Conservation (phyloP, 1,140 invertebrate genomes). For the Pararge aegeria region DNA sequence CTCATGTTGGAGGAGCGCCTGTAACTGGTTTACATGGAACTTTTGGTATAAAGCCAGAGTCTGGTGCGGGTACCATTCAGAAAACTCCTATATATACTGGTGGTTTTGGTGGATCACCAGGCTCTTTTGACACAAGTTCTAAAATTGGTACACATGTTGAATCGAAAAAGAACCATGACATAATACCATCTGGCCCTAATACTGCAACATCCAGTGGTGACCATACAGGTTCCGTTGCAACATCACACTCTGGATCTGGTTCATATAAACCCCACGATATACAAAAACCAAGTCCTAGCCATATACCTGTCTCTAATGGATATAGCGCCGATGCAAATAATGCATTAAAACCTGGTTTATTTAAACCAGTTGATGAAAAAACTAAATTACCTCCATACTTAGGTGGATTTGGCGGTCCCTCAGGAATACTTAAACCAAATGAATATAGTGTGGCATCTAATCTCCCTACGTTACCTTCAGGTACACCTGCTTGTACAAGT, state of each 20-base stretch:
- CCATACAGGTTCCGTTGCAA: background rate
- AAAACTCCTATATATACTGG: slow-evolving; percentile 27
- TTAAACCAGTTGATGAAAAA: slow-evolving; percentile 16
- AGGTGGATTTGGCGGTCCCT: slow-evolving; percentile 26
- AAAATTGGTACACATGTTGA: slow-evolving; percentile 10
- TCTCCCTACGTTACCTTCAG: slow-evolving; percentile 2
- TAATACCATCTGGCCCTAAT: background rate
- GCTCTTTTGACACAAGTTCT: slow-evolving; percentile 17
- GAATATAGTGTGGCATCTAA: slow-evolving; percentile 30
- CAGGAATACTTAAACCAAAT: slow-evolving; percentile 43
- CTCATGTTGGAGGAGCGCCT: background rate
- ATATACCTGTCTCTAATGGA: slow-evolving; percentile 1
- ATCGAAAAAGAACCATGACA: slow-evolving; percentile 7
- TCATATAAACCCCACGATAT: background rate
- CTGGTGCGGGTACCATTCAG: background rate
- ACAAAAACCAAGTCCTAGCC: slow-evolving; percentile 17
- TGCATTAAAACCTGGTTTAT: background rate
- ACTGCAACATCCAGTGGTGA: background rate
- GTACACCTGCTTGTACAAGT: slow-evolving; percentile 17
- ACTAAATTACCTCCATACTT: slow-evolving; percentile 12
- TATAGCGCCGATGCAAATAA: background rate
- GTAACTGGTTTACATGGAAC: background rate
- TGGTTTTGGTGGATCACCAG: slow-evolving; percentile 33
- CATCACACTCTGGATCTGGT: background rate
- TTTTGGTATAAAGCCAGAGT: background rate